phyloP scores from a whole-genome alignment of 2,113 vertebrate genomes.

The Myrmecobius fasciatus region DNA sequence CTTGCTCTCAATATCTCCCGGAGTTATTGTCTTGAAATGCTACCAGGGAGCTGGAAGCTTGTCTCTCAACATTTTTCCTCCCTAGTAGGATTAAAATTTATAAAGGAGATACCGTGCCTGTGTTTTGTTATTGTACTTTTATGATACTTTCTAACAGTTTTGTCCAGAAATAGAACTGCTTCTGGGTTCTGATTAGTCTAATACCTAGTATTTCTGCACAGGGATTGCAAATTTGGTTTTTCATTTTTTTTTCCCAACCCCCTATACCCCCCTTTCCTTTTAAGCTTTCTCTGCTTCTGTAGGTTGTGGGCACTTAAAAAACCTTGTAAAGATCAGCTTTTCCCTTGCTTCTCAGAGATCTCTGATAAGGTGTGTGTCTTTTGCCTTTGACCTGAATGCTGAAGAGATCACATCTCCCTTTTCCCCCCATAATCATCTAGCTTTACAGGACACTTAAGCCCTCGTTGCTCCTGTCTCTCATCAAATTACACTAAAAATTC shows the following conservation, averaged over 20 bases:
- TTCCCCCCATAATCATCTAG: background rate
- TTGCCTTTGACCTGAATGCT: background rate
- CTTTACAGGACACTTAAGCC: background rate
- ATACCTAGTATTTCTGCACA: conserved; percentile 25
- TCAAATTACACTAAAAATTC: background rate
- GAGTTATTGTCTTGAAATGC: no score
- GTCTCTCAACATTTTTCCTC: background rate
- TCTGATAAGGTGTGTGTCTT: background rate
- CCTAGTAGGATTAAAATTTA: background rate
- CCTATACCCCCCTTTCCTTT: background rate
- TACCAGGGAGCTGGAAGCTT: background rate
- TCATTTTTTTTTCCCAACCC: background rate
- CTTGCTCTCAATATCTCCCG: background rate
- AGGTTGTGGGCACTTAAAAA: conserved; percentile 42
- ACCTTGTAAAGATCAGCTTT: background rate
- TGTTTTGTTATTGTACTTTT: background rate
- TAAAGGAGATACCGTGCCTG: background rate
- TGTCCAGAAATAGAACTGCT: background rate
- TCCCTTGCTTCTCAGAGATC: background rate
- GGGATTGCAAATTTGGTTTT: conserved; percentile 33
- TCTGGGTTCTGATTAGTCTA: background rate
- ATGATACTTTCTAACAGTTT: background rate
- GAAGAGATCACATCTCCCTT: background rate
- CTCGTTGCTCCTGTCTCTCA: background rate
- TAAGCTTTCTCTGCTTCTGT: conserved; percentile 41